Evolutionary conservation across 2,113 vertebrate genomes (phyloP), one percentile per base, ranked within the genome.

Genomic region (Drymodes brunneopygia): DNA sequence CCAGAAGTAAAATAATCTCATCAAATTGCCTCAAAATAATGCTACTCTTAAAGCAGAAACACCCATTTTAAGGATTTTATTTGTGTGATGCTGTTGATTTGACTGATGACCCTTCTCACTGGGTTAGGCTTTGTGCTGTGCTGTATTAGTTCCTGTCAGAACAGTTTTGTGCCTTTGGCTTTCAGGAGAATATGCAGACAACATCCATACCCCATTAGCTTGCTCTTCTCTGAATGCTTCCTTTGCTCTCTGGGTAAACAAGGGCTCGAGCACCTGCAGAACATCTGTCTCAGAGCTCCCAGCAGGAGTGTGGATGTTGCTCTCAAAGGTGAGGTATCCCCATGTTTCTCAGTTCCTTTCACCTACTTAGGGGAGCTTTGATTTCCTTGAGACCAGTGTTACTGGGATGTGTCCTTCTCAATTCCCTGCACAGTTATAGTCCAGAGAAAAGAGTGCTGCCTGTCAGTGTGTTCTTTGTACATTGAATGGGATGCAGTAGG

Each of bases 401-500:
- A 38, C 21, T 48, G 47, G 13, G 8, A 33, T 58, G 28, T 62
- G 62, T 28, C 18, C 10, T 48, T 67, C 58, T 71, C 33, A 24
- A 1, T 84, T 81, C 27, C 24, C 15, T 7, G 6, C 8, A 4
- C 10, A 19, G 11, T n/a, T 62, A 0, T 2, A 73, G 28, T 44
- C 10, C 67, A 48, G 31, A 64, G 62, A 36, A 67, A 67, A 5
- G 23, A 58, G 17, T 33, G 33, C 64, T 51, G 36, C 11, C 23
- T 86, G 22, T 23, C 28, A 14, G 6, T 25, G 27, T 21, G 5
- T 73, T 15, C 4, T 0, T 8, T 54, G 66, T 33, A 48, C 1
- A 0, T 20, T 18, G 61, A 66, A 20, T 61, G 31, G 23, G 31
- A 38, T 77, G 33, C 33, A n/a, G 17, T 18, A 47, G 54, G 21